Base-by-base conservation (phyloP, 2,888 invertebrate genomes). In the Gerris lacustris region DNA sequence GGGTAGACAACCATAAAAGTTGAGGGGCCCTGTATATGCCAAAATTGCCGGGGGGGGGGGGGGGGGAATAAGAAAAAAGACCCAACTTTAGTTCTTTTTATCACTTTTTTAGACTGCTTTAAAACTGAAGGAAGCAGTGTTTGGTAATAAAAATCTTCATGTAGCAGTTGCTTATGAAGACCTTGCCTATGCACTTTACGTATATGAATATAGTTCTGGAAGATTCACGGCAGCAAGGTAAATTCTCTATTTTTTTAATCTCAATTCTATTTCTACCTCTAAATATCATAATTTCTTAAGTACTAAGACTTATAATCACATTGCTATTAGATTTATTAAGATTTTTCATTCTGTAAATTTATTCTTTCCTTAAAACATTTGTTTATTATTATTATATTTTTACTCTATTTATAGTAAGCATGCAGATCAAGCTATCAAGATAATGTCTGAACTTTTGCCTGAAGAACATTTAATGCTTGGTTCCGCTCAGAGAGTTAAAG, bases 91-190 rank as follows among this genome's bases (percentile, higher is more conserved):
- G 31, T 31, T 31, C 4, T 31, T 67, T 71, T 47, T 72, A 17
- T n/a, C 67, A 73, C 62, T 72, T 71, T 72, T 74, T 45, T 75
- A 89, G 84, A 86, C 86, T 78, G 91, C 92, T 0, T 81, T 94
- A 73, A 82, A 84, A 66, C 88, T 91, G 63, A 86, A 92, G 72
- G 86, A 87, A 76, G 82, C 83, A 69, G 87, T 94, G 77, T 94
- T 93, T 82, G 92, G 92, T 0, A 88, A 88, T 77, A 86, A 87
- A 79, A 94, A 93, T 81, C 86, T 96, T 74, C 90, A 91, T 80
- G 91, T 96, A 75, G 96, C 95, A 0, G 86, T 91, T 45, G 92
- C 91, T 45, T 91, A 93, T 80, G 95, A 96, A 82, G 95, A 96
- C 82, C 83, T 96, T 66, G 94, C 95, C 0, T 96, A 96, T 82